phyloP scores from a whole-genome alignment of 2,797 vertebrate species.

The Galago senegalensis region DNA sequence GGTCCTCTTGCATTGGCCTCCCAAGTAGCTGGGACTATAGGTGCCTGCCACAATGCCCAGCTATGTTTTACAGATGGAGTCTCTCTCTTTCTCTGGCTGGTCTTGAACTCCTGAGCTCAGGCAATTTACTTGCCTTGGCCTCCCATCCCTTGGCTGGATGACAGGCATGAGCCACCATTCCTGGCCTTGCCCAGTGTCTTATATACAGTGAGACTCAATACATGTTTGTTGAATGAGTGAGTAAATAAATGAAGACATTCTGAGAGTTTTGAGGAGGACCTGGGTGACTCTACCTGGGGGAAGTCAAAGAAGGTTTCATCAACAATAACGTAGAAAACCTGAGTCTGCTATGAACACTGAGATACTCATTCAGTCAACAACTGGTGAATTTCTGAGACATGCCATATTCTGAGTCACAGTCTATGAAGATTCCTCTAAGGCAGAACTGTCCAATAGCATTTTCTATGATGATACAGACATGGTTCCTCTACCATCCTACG shows the following conservation, averaged over 20 bases:
- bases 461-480: neutral
- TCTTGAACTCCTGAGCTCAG: too few species aligned
- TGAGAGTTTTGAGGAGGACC: neutral
- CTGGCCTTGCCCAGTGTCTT: neutral
- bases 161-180: too few species aligned
- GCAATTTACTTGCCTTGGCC: too few species aligned
- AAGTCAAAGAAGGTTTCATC: neutral
- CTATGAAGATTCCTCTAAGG: neutral
- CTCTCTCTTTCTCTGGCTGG: too few species aligned
- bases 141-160: too few species aligned
- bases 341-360: neutral
- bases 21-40: too few species aligned
- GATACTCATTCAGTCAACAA: neutral
- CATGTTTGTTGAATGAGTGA: conserved; percentile 25
- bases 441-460: neutral
- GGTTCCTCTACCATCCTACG: neutral
- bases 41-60: too few species aligned
- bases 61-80: too few species aligned
- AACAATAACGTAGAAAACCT: neutral
- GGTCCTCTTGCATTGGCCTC: too few species aligned
- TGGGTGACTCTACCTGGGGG: neutral
- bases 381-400: neutral
- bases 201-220: conserved; percentile 1
- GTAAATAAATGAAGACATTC: neutral
- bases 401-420: neutral